phyloP scores from a whole-genome alignment of 1,140 invertebrate species.

The roundworm (Caenorhabditis elegans) region WBcel235 BX284606.5:11328501-11329000 shows the following conservation, averaged over 20 bases:
- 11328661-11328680: no score
- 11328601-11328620: no score
- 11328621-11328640: no score
- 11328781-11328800: neutral
- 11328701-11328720: neutral
- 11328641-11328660: no score
- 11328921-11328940: slow-evolving; percentile 18
- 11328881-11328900: slow-evolving; percentile 31
- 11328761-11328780: slow-evolving; percentile 2
- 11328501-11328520: no score
- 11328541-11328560: no score
- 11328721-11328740: neutral
- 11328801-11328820: neutral
- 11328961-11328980: slow-evolving; percentile 5
- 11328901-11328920: slow-evolving; percentile 30
- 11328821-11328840: neutral
- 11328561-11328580: no score
- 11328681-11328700: neutral
- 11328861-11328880: neutral
- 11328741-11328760: neutral
- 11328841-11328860: neutral
- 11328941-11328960: slow-evolving; percentile 26
- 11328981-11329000: neutral
- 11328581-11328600: no score
- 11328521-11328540: no score